phyloP scores from a whole-genome alignment of 2,888 invertebrate species.

The Rambutsinella grinnellia region DNA sequence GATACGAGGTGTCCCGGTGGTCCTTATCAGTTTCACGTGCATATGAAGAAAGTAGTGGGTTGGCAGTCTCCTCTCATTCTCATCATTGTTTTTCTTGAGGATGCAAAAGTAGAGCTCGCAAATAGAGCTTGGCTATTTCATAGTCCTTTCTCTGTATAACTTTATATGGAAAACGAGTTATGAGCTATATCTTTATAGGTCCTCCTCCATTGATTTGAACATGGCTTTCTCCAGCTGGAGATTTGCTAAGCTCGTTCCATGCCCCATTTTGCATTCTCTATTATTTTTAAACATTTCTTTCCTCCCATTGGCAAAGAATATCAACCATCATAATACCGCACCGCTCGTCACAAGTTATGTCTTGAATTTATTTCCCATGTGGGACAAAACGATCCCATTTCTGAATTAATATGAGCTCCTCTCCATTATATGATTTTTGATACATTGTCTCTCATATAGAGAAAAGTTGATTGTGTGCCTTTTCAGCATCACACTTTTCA shows the following conservation, averaged over 20 bases:
- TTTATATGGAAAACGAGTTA: no score
- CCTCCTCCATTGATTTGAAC: neutral
- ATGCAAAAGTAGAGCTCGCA: neutral
- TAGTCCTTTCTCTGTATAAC: no score
- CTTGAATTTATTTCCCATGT: conserved; percentile 51
- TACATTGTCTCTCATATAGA: neutral
- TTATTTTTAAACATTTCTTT: no score
- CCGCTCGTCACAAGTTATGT: conserved; percentile 43
- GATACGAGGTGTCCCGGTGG: conserved; percentile 31
- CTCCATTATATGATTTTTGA: neutral
- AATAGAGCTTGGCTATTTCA: no score
- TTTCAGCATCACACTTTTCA: no score
- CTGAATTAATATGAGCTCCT: conserved; percentile 21
- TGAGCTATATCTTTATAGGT: no score
- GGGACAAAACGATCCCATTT: conserved; percentile 43
- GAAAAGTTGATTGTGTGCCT: neutral
- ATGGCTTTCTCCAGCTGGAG: neutral
- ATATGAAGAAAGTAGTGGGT: neutral
- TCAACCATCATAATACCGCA: conserved; percentile 11
- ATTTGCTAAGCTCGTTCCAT: neutral
- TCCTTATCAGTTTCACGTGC: conserved; percentile 50
- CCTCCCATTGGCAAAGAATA: neutral
- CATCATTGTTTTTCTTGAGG: neutral
- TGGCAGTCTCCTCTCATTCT: neutral
- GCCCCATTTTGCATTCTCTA: neutral